A percentile compares a stretch with the other conserved stretches of the same genome.
phyloP scores from a whole-genome alignment of 2,113 vertebrate genomes.

The Malaclemys terrapin region DNA sequence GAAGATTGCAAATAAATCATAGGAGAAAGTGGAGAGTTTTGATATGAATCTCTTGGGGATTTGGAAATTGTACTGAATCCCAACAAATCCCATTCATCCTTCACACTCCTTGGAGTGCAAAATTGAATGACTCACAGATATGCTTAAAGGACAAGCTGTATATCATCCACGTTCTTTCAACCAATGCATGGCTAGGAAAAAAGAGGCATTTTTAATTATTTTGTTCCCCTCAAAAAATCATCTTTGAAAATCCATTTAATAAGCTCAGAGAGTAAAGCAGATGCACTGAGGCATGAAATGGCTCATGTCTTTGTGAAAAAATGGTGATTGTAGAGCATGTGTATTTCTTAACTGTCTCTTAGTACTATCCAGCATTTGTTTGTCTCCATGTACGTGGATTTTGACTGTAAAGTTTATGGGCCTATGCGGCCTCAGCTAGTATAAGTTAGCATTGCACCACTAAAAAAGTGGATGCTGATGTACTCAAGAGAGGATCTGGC shows the following conservation, averaged over 20 bases:
- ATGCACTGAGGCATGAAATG: background rate
- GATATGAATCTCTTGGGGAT: conserved; percentile 29
- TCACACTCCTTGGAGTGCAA: background rate
- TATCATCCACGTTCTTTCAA: background rate
- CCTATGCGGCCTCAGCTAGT: background rate
- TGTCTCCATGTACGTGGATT: background rate
- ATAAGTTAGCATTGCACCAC: background rate
- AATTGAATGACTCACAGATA: background rate
- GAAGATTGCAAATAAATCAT: background rate
- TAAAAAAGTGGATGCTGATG: background rate
- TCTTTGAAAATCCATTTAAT: background rate
- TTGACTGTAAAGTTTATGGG: background rate
- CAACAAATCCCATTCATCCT: background rate
- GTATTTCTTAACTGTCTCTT: background rate
- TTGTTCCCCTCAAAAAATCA: background rate
- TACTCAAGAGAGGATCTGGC: background rate
- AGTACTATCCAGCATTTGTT: background rate
- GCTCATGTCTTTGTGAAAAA: background rate
- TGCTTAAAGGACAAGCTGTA: too few species aligned
- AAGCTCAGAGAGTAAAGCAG: background rate
- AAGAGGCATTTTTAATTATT: background rate
- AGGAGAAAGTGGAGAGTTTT: background rate
- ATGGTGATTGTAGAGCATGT: background rate
- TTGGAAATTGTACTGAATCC: background rate
- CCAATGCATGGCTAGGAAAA: background rate